Evolutionary conservation across 1,140 invertebrate species (phyloP).

Genomic region (Magallana angulata): DNA sequence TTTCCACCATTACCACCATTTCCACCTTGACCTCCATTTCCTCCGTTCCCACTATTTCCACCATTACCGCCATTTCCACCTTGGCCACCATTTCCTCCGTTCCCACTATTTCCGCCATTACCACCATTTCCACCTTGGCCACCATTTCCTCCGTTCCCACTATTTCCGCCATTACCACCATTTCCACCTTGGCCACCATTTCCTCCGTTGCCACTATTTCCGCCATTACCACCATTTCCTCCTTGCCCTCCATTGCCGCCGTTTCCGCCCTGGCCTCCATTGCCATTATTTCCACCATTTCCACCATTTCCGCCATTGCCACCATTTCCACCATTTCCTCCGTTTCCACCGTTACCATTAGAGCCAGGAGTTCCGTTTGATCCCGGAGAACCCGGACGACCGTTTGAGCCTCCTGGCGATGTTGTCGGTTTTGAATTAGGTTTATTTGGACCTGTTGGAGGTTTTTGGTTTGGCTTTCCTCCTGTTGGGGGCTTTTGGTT

Average conservation of each 20-base stretch:
- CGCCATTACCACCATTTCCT: not conserved
- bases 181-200: not conserved
- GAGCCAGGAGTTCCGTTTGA: not conserved
- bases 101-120: not conserved
- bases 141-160: not conserved
- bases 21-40: constrained; percentile 52
- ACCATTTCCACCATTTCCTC: constrained; percentile 41
- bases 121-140: constrained; percentile 20
- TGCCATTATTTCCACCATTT: constrained; percentile 34
- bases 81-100: constrained; percentile 23
- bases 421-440: constrained; percentile 40
- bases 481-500: not conserved
- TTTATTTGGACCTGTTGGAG: not conserved
- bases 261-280: constrained; percentile 42
- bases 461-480: constrained; percentile 32
- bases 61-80: constrained; percentile 46
- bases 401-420: not conserved
- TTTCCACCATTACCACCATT: constrained; percentile 51
- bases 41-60: constrained; percentile 50
- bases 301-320: constrained; percentile 50
- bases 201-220: constrained; percentile 24
- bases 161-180: not conserved
- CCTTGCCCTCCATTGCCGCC: not conserved
- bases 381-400: not conserved
- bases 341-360: not conserved